Evolutionary conservation across 2,113 vertebrate species (phyloP).

Genomic region (Dromiciops gliroides): DNA sequence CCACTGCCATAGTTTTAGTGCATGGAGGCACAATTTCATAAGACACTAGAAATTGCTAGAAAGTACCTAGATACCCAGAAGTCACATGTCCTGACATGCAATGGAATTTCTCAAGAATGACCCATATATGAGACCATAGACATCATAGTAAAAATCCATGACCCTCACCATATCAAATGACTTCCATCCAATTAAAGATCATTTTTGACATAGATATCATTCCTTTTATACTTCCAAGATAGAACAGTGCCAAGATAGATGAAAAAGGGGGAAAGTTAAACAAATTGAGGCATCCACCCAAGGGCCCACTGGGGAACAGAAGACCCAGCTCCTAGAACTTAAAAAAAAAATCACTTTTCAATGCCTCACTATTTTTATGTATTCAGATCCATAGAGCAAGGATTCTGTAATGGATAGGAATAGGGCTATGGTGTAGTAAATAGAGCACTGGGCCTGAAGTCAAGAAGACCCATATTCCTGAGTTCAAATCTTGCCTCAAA

Average conservation of each 20-base stretch:
- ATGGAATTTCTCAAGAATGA: neutral
- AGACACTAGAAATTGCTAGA: neutral
- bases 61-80: neutral
- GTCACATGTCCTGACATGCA: neutral
- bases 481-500: neutral
- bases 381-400: neutral
- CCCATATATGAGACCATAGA: neutral
- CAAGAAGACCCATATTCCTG: neutral
- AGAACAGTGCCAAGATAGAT: neutral
- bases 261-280: neutral
- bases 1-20: neutral
- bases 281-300: neutral
- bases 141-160: neutral
- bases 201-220: neutral
- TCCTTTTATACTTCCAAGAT: neutral
- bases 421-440: neutral
- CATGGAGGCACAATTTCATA: neutral
- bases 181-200: neutral
- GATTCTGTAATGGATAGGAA: neutral
- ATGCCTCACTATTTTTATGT: neutral
- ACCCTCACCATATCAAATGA: neutral
- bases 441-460: too few relatives aligned
- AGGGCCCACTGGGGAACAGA: neutral
- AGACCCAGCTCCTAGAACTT: neutral
- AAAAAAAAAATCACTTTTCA: neutral